Conservation (phyloP, 64 coral and sea anemone species). For the Stichodactyla helianthus region DNA sequence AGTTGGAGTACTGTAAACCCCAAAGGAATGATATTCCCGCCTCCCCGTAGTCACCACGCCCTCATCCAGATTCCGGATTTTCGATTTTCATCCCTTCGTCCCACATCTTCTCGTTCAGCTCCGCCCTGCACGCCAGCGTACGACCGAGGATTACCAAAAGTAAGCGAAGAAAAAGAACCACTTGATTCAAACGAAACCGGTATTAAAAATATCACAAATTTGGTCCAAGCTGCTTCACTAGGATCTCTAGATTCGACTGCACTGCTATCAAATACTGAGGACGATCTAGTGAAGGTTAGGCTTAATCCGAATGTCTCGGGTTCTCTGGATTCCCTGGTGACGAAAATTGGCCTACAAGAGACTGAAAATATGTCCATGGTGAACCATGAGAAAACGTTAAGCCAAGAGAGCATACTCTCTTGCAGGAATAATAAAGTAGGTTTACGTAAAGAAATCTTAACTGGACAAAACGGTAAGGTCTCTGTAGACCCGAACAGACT, state of each 20-base stretch:
- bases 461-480: neutral
- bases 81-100: conserved; percentile 51
- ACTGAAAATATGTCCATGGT: conserved; percentile 23
- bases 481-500: neutral
- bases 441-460: neutral
- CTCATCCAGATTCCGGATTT: conserved; percentile 43
- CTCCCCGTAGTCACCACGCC: conserved; percentile 61
- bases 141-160: neutral
- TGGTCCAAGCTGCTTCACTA: conserved; percentile 39
- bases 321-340: conserved; percentile 25
- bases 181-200: neutral
- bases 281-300: neutral
- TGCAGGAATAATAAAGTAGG: neutral
- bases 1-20: conserved; percentile 65
- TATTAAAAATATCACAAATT: neutral
- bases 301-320: conserved; percentile 1
- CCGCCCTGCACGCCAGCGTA: conserved; percentile 70
- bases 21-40: conserved; percentile 64
- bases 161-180: conserved; percentile 2
- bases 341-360: neutral
- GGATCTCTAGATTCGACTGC: conserved; percentile 68
- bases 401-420: neutral
- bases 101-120: conserved; percentile 67
- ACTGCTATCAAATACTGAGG: conserved; percentile 4
- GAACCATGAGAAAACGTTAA: neutral